Conservation (phyloP, 2,113 vertebrate species). For the Rhea pennata region DNA sequence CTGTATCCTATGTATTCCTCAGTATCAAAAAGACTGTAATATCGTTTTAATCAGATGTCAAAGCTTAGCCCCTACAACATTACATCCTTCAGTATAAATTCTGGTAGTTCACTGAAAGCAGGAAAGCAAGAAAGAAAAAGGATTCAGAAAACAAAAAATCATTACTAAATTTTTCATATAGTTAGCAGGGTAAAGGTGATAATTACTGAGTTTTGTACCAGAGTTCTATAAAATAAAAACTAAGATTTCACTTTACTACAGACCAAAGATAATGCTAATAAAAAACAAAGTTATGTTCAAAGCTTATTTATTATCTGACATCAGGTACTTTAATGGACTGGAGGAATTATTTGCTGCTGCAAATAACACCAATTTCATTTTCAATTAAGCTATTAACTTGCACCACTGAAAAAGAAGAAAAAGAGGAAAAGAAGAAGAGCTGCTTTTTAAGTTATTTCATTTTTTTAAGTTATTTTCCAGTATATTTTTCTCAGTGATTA, state of each 20-base stretch:
- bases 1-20: not conserved
- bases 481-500: not conserved
- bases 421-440: not conserved
- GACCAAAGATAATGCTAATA: not conserved
- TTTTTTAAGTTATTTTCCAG: not conserved
- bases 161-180: not conserved
- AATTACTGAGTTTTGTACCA: not conserved
- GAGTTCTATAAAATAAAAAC: not conserved
- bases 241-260: not conserved
- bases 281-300: not conserved
- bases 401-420: not conserved
- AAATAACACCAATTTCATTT: not conserved
- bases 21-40: not conserved
- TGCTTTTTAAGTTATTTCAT: not conserved
- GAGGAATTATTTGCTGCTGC: not conserved
- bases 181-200: not conserved
- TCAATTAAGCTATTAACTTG: not conserved
- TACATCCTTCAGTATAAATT: not conserved
- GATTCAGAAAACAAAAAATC: not conserved
- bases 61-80: not conserved
- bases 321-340: not conserved
- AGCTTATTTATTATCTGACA: not conserved
- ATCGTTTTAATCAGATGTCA: not conserved
- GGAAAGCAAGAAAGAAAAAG: not conserved
- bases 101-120: not conserved